Conservation (phyloP, 1,140 invertebrate genomes). For the Cheumatopsyche charites region DNA sequence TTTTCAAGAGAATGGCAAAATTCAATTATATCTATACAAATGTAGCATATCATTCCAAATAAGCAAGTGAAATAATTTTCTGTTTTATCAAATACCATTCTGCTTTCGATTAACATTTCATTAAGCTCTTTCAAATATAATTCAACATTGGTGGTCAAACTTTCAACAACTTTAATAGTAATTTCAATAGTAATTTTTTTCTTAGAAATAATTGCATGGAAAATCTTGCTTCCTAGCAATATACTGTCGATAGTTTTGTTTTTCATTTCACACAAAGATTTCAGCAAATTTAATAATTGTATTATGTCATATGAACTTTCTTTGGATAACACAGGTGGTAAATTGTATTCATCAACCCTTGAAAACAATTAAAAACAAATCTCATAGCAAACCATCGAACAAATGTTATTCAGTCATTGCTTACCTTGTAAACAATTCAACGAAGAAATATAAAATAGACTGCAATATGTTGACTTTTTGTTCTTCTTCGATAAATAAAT, state of each 20-base stretch:
- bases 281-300: conserved; percentile 41
- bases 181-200: conserved; percentile 15
- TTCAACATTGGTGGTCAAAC: conserved; percentile 1
- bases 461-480: conserved; percentile 28
- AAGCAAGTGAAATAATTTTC: background rate
- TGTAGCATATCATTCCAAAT: conserved; percentile 6
- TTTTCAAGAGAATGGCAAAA: background rate
- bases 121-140: conserved; percentile 2
- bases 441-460: conserved; percentile 37
- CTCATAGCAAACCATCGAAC: background rate
- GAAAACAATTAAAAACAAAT: conserved; percentile 31
- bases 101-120: conserved; percentile 10
- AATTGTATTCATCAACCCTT: conserved; percentile 34
- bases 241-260: conserved; percentile 32
- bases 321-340: conserved; percentile 31
- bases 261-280: conserved; percentile 28
- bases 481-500: conserved; percentile 44
- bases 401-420: background rate
- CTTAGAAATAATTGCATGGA: conserved; percentile 35
- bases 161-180: conserved; percentile 24
- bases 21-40: conserved; percentile 1
- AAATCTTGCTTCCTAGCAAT: conserved; percentile 32
- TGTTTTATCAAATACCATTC: conserved; percentile 13
- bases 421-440: conserved; percentile 42
- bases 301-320: conserved; percentile 38